phyloP scores from a whole-genome alignment of 1,140 invertebrate genomes.

The Coptotermes formosanus region DNA sequence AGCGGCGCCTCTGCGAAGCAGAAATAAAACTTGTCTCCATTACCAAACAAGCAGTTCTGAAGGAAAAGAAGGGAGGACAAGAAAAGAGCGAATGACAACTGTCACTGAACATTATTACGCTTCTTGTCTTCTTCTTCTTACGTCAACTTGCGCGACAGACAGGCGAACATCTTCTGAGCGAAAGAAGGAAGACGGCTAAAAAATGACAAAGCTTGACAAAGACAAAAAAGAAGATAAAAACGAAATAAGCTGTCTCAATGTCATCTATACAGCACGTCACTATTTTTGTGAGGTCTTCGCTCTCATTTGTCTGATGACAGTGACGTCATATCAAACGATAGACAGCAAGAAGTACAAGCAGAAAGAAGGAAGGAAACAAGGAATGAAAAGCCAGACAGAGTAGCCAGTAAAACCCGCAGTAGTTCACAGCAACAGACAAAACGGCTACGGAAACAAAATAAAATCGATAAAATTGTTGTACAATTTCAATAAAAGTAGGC shows the following conservation, averaged over 20 bases:
- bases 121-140: conserved; percentile 34
- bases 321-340: conserved; percentile 30
- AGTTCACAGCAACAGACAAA: neutral
- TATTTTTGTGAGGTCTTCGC: conserved; percentile 25
- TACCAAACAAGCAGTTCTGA: conserved; percentile 27
- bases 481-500: neutral
- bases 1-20: conserved; percentile 12
- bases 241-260: conserved; percentile 35
- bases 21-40: conserved; percentile 34
- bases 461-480: neutral
- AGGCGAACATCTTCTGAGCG: conserved; percentile 32
- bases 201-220: conserved; percentile 36
- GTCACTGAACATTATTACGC: conserved; percentile 36
- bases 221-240: conserved; percentile 28
- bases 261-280: conserved; percentile 22
- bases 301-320: conserved; percentile 35
- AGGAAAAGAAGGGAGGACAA: conserved; percentile 28
- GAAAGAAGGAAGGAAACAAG: neutral
- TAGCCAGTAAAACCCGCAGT: neutral
- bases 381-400: neutral
- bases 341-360: conserved; percentile 10
- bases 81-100: conserved; percentile 33
- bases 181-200: conserved; percentile 27
- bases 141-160: conserved; percentile 33
- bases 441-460: neutral